A percentile compares a stretch with the other conserved stretches of the same genome.
Evolutionary conservation across 2,888 invertebrate species (phyloP).

Genomic region (Polylopha cassiicola): DNA sequence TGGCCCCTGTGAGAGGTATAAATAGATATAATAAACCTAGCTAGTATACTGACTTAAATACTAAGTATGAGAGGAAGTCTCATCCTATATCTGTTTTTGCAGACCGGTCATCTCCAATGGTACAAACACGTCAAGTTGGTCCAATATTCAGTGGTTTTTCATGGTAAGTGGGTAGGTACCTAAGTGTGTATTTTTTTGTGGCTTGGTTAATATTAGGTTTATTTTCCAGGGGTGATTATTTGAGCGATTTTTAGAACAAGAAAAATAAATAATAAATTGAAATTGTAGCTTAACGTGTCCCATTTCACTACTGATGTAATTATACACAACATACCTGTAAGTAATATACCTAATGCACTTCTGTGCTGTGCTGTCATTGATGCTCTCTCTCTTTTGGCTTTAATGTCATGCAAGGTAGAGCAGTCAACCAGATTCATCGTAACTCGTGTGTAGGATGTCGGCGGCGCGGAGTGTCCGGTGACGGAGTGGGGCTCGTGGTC

Average conservation of each 20-base stretch:
- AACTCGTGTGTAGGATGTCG: slow-evolving; percentile 39
- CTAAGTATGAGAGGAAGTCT: not conserved
- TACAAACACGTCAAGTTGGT: slow-evolving; percentile 33
- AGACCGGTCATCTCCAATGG: slow-evolving; percentile 52
- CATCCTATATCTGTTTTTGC: slow-evolving; percentile 29
- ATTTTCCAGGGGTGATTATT: no score
- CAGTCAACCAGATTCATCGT: not conserved
- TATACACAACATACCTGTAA: no score
- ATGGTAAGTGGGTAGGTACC: slow-evolving; percentile 41
- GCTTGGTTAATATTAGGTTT: no score
- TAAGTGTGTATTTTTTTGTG: no score
- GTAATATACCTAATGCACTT: no score
- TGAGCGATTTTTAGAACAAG: no score
- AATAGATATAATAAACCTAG: slow-evolving; percentile 15
- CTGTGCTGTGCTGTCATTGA: no score
- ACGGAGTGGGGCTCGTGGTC: slow-evolving; percentile 89
- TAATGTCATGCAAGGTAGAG: not conserved
- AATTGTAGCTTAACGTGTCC: no score
- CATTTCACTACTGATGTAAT: no score
- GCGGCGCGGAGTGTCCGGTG: slow-evolving; percentile 75
- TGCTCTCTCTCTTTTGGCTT: no score
- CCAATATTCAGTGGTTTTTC: slow-evolving; percentile 58
- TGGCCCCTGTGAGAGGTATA: slow-evolving; percentile 59
- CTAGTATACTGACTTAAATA: no score
- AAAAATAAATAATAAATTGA: no score